Evolutionary conservation across 2,888 invertebrate genomes (phyloP).

Genomic region (Dinocampus coccinellae): DNA sequence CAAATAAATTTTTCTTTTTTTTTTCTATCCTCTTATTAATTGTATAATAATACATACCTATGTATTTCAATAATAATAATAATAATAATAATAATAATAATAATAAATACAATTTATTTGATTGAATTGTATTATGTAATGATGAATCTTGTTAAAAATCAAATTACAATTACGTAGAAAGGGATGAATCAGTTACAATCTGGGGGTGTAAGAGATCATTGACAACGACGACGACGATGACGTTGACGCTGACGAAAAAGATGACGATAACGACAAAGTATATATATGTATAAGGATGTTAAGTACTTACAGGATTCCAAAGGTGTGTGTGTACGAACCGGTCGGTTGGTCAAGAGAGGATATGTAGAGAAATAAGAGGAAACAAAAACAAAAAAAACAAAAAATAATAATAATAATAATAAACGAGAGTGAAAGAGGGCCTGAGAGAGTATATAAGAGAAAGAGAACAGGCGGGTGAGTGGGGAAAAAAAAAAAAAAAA

Average conservation of each 20-base stretch:
- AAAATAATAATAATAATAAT: slow-evolving; percentile 40
- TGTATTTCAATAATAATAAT: too few species aligned
- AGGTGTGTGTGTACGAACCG: slow-evolving; percentile 33
- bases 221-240: not conserved
- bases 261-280: not conserved
- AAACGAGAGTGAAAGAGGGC: slow-evolving; percentile 39
- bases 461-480: slow-evolving; percentile 22
- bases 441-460: slow-evolving; percentile 35
- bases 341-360: slow-evolving; percentile 34
- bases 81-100: too few species aligned
- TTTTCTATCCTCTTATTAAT: too few species aligned
- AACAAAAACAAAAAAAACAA: not conserved
- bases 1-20: too few species aligned
- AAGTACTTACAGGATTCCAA: slow-evolving; percentile 30
- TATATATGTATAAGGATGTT: slow-evolving; percentile 23
- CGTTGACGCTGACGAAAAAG: not conserved
- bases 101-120: too few species aligned
- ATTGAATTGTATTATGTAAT: not conserved
- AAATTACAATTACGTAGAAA: not conserved
- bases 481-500: not conserved
- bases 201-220: not conserved
- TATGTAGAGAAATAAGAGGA: not conserved
- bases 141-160: slow-evolving; percentile 20
- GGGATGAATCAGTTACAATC: slow-evolving; percentile 9
- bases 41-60: too few species aligned